Percentiles rank a stretch among this genome's conserved stretches.
These are phyloP conservation scores for Brenthis hecate DNA, from an alignment of 2,888 invertebrate species.

Conservation along the genomic window DNA sequence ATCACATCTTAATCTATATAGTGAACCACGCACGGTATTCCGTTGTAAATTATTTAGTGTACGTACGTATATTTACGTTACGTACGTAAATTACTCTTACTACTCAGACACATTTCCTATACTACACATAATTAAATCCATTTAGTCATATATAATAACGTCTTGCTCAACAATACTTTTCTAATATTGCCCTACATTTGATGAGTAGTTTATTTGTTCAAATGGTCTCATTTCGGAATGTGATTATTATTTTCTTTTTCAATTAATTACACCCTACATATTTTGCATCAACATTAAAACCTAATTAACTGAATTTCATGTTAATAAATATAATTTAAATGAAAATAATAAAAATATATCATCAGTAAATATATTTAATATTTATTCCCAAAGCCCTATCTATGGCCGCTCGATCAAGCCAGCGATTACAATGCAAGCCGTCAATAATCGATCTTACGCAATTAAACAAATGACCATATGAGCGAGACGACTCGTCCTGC, in stretches of 20 bases:
- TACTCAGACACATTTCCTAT: no score
- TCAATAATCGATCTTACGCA: slow-evolving; percentile 67
- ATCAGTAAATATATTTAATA: slow-evolving; percentile 26
- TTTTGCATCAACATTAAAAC: background rate
- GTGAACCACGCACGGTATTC: no score
- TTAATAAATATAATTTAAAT: background rate
- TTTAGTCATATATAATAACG: no score
- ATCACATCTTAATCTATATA: no score
- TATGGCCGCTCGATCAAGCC: slow-evolving; percentile 34
- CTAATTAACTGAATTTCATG: background rate
- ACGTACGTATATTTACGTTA: no score
- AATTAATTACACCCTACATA: background rate
- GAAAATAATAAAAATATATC: background rate
- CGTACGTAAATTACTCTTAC: no score
- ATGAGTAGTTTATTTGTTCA: background rate
- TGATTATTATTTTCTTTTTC: no score
- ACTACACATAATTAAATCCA: no score
- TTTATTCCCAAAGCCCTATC: slow-evolving; percentile 24
- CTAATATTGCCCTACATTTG: slow-evolving; percentile 1
- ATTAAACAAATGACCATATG: slow-evolving; percentile 61
- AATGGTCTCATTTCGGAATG: background rate
- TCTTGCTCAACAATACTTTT: background rate
- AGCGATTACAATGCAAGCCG: slow-evolving; percentile 53
- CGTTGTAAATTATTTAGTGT: no score
- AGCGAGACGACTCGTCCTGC: slow-evolving; percentile 51